Percentiles rank a stretch among this genome's conserved stretches.
phyloP scores from a whole-genome alignment of 2,113 vertebrate species.

The Phrynosoma blainvillii region DNA sequence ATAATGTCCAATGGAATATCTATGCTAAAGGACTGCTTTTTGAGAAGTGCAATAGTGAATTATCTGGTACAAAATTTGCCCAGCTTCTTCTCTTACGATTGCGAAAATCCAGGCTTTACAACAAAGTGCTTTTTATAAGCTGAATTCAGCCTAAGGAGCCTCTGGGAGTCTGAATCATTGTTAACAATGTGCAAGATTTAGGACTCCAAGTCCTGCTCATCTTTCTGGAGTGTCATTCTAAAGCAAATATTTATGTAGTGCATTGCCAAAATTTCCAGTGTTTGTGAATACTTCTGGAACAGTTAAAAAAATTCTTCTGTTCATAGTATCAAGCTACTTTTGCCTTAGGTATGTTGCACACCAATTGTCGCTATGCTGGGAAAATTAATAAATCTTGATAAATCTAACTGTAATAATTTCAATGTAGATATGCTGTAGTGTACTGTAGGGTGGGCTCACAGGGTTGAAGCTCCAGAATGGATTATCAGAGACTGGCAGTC shows the following conservation, averaged over 20 bases:
- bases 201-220: not conserved
- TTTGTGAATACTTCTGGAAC: not conserved
- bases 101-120: not conserved
- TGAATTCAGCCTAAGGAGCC: not conserved
- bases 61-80: slow-evolving; percentile 12
- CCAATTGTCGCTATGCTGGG: not conserved
- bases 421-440: too few species aligned
- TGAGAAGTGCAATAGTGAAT: not conserved
- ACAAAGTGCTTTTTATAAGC: not conserved
- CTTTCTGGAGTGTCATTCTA: not conserved
- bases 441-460: too few species aligned
- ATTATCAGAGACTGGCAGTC: too few species aligned
- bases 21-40: slow-evolving; percentile 19
- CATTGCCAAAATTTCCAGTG: not conserved
- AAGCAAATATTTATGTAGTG: not conserved
- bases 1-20: not conserved
- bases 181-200: not conserved
- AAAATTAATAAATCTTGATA: not conserved
- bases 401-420: not conserved
- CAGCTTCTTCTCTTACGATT: not conserved
- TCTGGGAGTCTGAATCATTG: not conserved
- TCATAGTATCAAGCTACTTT: not conserved
- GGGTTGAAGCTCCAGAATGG: too few species aligned
- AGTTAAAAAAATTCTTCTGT: not conserved
- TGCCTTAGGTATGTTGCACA: not conserved